Percentiles rank a stretch among this genome's conserved stretches.
These are phyloP conservation scores for Cyprinodon diabolis DNA, from an alignment of 2,797 vertebrate genomes.

Conservation along the genomic window DNA sequence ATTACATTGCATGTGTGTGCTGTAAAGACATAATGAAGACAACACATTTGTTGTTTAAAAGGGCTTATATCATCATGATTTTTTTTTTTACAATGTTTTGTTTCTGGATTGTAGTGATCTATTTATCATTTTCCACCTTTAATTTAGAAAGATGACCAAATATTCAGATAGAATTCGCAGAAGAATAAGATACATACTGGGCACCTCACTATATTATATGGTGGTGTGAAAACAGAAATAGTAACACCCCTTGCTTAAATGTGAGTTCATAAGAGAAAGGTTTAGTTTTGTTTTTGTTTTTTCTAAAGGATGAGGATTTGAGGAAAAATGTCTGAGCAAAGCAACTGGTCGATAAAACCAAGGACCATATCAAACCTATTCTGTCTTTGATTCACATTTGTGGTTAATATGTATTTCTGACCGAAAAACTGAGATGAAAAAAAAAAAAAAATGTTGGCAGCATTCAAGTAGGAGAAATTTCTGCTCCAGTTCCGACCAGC, in stretches of 20 bases:
- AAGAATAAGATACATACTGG: background rate
- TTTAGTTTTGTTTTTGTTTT: background rate
- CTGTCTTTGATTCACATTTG: background rate
- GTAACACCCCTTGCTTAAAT: background rate
- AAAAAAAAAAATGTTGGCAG: no score
- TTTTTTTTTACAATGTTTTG: background rate
- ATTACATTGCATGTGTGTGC: slow-evolving; percentile 33
- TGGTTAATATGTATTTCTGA: no score
- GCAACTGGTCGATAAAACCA: background rate
- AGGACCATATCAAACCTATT: background rate
- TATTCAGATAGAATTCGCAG: background rate
- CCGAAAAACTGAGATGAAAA: no score
- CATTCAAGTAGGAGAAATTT: no score
- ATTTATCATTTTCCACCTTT: background rate
- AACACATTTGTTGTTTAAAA: background rate
- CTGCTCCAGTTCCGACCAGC: no score
- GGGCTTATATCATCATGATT: background rate
- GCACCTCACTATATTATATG: background rate
- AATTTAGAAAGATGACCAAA: background rate
- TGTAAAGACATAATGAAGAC: background rate
- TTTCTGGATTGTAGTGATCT: background rate
- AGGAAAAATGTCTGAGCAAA: background rate
- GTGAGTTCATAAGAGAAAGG: background rate
- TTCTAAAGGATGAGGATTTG: background rate
- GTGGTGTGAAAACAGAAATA: background rate